Evolutionary conservation across 2,888 invertebrate species (phyloP), one percentile per base, ranked within the genome.

Genomic region (Perithous albicinctus): DNA sequence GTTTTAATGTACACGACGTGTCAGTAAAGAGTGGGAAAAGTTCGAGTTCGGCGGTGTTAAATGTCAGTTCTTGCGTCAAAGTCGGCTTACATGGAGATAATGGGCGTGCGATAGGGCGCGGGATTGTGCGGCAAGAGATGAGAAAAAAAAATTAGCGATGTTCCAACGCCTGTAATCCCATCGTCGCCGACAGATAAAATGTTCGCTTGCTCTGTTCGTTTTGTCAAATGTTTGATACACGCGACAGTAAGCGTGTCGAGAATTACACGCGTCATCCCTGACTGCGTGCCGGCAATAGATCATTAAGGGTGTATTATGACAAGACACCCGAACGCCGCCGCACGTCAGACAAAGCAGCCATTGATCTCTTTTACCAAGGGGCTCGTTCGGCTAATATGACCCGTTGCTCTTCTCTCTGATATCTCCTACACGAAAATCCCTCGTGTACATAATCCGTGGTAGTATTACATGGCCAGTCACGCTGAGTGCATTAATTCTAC

Each of bases 301-400:
- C 92, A 92, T 92, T 91, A 91, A 88, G 88, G 87, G 86, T 86
- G 88, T 90, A 91, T 91, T 92, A 91, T 90, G 91, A 92, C 90
- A 90, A 91, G 90, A 89, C 86, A 86, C 84, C 82, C 85, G 85
- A 84, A 84, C 84, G 84, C 77, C 82, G 84, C 78, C 80, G 83
- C 83, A 81, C 82, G 83, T 78, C 78, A 46, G 75, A 82, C 78
- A 82, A 82, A 59, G 78, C 81, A 54, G 73, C n/a, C n/a, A 72
- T 66, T 86, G 84, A 85, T 86, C 85, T 83, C 78, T 72, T 80
- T 85, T 82, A 82, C 79, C 26, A 70, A 81, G 75, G 84, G 83
- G 82, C 72, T 48, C 26, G 59, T 69, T 74, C 20, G 43, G 56
- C 81, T 73, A 72, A 77, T 73, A 74, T 66, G 70, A 32, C 69